Percentiles rank a stretch among this genome's conserved stretches.
phyloP scores from a whole-genome alignment of 2,888 invertebrate genomes.

The Saturnia pavonia region DNA sequence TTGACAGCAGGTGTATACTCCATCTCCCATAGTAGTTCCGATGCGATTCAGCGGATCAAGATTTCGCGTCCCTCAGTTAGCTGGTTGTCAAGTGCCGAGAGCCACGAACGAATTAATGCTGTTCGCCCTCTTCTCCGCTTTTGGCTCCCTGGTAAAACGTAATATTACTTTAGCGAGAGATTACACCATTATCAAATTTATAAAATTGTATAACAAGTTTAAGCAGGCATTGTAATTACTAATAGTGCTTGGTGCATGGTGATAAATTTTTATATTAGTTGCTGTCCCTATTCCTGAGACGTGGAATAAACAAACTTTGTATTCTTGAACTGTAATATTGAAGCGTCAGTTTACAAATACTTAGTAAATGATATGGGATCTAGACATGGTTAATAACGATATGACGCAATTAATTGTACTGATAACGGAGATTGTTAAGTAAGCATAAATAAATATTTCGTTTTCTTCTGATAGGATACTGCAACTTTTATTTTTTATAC shows the following conservation, averaged over 20 bases:
- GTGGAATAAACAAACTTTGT: not conserved
- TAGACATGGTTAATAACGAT: not conserved
- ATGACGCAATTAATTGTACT: not conserved
- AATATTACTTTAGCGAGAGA: constrained; percentile 22
- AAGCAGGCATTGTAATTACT: constrained; percentile 27
- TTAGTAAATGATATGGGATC: not conserved
- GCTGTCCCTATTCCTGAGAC: not conserved
- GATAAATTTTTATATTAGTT: constrained; percentile 31
- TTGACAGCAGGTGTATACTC: constrained; percentile 47
- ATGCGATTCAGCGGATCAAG: constrained; percentile 71
- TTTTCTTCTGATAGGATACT: constrained; percentile 18
- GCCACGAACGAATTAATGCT: constrained; percentile 91
- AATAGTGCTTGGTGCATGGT: constrained; percentile 71
- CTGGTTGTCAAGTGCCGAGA: constrained; percentile 87
- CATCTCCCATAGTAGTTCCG: constrained; percentile 58
- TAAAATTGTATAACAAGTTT: not conserved
- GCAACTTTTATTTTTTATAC: constrained; percentile 6
- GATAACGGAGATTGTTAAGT: constrained; percentile 9
- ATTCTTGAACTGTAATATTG: not conserved
- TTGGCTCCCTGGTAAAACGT: constrained; percentile 85
- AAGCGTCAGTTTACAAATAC: not conserved
- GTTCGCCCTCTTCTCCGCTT: constrained; percentile 93
- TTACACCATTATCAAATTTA: not conserved
- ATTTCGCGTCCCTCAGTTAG: constrained; percentile 78
- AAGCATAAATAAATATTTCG: constrained; percentile 1